A percentile compares a stretch with the other conserved stretches of the same genome.
Conservation (phyloP, 2,113 vertebrate genomes). For the Cephalopholis sonnerati region DNA sequence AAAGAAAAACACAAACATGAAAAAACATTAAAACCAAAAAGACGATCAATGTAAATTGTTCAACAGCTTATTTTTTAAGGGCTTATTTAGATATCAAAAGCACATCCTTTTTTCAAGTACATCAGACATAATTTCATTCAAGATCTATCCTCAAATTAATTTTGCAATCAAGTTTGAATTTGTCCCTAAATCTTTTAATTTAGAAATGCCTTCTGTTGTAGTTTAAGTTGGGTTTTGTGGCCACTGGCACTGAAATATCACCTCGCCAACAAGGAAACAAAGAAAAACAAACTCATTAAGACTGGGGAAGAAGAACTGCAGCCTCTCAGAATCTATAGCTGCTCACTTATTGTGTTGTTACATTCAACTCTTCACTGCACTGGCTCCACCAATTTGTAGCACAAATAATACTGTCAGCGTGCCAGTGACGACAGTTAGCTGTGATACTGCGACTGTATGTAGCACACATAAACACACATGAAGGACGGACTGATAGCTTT, state of each 20-base stretch:
- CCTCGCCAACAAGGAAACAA: not conserved
- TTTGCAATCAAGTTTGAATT: constrained; percentile 7
- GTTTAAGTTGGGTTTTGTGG: constrained; percentile 28
- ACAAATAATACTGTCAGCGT: constrained; percentile 59
- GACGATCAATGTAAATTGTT: constrained; percentile 52
- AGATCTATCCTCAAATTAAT: constrained; percentile 43
- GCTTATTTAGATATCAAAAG: constrained; percentile 64
- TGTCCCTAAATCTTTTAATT: constrained; percentile 16
- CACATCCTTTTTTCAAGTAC: constrained; percentile 67
- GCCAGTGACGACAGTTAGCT: constrained; percentile 20
- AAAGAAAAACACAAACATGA: constrained; percentile 35
- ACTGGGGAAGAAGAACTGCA: constrained; percentile 29
- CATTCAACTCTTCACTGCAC: constrained; percentile 67
- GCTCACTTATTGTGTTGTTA: constrained; percentile 55
- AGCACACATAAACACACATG: constrained; percentile 37
- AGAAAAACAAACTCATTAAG: constrained; percentile 20
- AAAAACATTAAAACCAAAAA: constrained; percentile 48
- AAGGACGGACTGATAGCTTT: constrained; percentile 45
- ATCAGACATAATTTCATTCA: constrained; percentile 59
- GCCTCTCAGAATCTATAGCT: constrained; percentile 34
- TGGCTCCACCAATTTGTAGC: constrained; percentile 43
- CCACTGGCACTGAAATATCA: not conserved
- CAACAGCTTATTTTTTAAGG: constrained; percentile 76
- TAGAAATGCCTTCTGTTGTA: constrained; percentile 47
- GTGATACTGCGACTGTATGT: constrained; percentile 32